Base-by-base conservation (phyloP, 2,888 invertebrate genomes). In the Chorisops tibialis region DNA sequence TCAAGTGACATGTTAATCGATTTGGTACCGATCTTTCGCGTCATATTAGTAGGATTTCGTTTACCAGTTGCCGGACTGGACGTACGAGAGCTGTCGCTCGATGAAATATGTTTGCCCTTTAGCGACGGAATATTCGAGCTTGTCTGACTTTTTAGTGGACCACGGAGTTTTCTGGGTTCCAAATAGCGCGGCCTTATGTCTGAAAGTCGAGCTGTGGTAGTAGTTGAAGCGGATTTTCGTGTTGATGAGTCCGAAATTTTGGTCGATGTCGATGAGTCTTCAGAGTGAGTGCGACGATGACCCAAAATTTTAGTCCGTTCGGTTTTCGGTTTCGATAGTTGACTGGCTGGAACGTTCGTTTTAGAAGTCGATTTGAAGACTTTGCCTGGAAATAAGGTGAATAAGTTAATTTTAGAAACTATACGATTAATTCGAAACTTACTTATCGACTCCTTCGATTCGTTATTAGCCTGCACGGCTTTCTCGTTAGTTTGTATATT, bases 151-250 rank as follows among this genome's bases (percentile, higher is more conserved):
- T 66, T 67, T 2, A 62, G 30, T 45, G 65, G 56, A 6, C 39
- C 41, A 3, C 56, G 56, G 12, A 73, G 69, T 59, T 76, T 77
- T 21, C 81, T 79, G 2, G 86, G 84, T 67, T 87, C 86, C 68
- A 87, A 72, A 69, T 87, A 87, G 19, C 87, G 79, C 1, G 88
- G 83, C 65, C 85, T 84, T 67, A 78, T 70, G 18, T 75, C 75
- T 1, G 72, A 66, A 9, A 73, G 56, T 1, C 72, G 71, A 9
- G 60, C 9, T 24, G 60, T 35, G 19, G 24, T 58, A 7, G 39
- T 30, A 16, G 56, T 59, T 18, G 41, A 16, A 12, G 24, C 24
- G 7, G 22, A 22, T 35, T 58, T 49, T 50, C 43, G 56, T 4
- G 22, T 30, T 11, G 54, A 22, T 7, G 22, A n/a, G 9, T 45